Percentiles rank a stretch among this genome's conserved stretches.
phyloP scores from a whole-genome alignment of 2,888 invertebrate species.

The Melinaea menophilus region DNA sequence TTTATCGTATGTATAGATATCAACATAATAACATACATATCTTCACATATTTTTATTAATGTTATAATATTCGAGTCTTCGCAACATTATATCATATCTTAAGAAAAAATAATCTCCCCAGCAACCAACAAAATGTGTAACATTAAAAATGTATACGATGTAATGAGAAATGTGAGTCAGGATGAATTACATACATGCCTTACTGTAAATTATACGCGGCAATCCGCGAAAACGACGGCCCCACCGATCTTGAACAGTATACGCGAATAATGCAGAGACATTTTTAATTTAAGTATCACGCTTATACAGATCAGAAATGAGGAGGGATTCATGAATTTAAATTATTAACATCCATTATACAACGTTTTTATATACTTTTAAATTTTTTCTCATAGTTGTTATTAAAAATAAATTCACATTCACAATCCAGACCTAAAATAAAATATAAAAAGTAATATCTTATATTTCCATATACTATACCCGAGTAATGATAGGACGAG shows the following conservation, averaged over 20 bases:
- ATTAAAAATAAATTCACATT: too few species aligned
- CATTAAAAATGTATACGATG: slow-evolving; percentile 25
- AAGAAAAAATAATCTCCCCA: slow-evolving; percentile 25
- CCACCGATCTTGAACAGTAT: slow-evolving; percentile 13
- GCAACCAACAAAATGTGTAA: slow-evolving; percentile 12
- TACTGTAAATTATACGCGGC: slow-evolving; percentile 43
- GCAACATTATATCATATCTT: slow-evolving; percentile 39
- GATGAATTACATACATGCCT: slow-evolving; percentile 48
- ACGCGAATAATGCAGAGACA: slow-evolving; percentile 30
- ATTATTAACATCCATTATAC: neutral
- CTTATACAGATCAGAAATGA: neutral
- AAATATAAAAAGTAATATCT: slow-evolving; percentile 10
- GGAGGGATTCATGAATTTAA: neutral
- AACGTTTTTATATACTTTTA: neutral
- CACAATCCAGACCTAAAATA: neutral
- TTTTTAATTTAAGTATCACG: neutral
- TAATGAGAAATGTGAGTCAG: slow-evolving; percentile 37
- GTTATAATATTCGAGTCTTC: neutral
- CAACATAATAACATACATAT: too few species aligned
- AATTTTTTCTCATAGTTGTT: too few species aligned
- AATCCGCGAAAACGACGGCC: slow-evolving; percentile 29
- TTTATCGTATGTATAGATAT: too few species aligned
- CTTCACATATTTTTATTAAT: too few species aligned
- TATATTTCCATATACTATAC: slow-evolving; percentile 14
- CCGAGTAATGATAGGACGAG: slow-evolving; percentile 23